Conservation (phyloP, 2,888 invertebrate species). For the Tuberolachnus salignus region DNA sequence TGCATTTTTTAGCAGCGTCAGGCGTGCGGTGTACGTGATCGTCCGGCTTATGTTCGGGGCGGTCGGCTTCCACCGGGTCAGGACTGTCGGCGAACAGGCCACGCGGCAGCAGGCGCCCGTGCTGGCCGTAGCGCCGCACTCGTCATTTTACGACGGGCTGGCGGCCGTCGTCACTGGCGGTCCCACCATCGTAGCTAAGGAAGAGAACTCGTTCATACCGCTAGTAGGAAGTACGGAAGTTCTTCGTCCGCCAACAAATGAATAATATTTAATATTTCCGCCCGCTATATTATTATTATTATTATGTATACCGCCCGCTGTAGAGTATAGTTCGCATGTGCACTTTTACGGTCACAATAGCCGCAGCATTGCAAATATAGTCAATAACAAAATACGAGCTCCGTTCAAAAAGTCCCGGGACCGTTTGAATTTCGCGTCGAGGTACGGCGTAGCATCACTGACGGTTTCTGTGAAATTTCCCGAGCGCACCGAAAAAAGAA, state of each 20-base stretch:
- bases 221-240: slow-evolving; percentile 82
- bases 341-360: too few species aligned
- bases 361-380: too few species aligned
- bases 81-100: slow-evolving; percentile 73
- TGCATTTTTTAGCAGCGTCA: slow-evolving; percentile 35
- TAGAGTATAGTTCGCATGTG: too few species aligned
- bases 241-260: slow-evolving; percentile 56
- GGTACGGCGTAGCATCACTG: too few species aligned
- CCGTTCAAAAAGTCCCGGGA: too few species aligned
- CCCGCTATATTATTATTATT: too few species aligned
- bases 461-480: too few species aligned
- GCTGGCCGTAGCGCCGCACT: slow-evolving; percentile 87
- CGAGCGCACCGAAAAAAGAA: too few species aligned
- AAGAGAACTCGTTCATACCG: slow-evolving; percentile 80
- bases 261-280: too few species aligned
- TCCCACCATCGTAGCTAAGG: slow-evolving; percentile 88
- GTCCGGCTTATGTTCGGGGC: slow-evolving; percentile 78
- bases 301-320: too few species aligned
- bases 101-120: slow-evolving; percentile 78
- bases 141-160: slow-evolving; percentile 87
- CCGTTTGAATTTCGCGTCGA: too few species aligned
- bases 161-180: slow-evolving; percentile 82
- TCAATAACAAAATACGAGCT: too few species aligned
- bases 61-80: slow-evolving; percentile 82
- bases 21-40: slow-evolving; percentile 68